Percentiles rank a stretch among this genome's conserved stretches.
phyloP scores from a whole-genome alignment of 2,113 vertebrate species.

The Zootoca vivipara region DNA sequence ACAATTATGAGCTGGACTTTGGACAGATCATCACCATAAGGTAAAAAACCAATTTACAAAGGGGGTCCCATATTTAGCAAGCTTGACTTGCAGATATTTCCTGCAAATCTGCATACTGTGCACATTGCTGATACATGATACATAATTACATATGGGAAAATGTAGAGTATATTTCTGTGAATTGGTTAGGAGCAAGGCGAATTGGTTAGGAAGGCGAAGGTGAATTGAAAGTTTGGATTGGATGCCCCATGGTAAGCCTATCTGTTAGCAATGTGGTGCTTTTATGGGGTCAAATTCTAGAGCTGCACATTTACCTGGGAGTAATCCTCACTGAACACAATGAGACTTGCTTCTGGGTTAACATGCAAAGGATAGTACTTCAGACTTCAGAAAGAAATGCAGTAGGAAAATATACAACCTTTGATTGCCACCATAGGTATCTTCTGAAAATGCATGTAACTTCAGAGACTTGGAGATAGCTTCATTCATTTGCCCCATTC shows the following conservation, averaged over 20 bases:
- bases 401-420: neutral
- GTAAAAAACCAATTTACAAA: conserved; percentile 64
- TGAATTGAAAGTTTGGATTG: neutral
- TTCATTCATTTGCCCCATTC: neutral
- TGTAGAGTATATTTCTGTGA: neutral
- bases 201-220: neutral
- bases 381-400: neutral
- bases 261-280: neutral
- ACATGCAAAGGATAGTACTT: neutral
- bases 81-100: neutral
- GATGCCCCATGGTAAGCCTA: neutral
- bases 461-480: neutral
- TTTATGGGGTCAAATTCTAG: neutral
- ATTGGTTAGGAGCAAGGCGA: neutral
- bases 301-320: too few species aligned
- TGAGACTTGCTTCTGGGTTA: too few species aligned
- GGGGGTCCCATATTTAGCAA: neutral
- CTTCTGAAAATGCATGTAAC: neutral
- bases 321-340: too few species aligned
- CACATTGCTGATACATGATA: neutral
- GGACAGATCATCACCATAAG: conserved; percentile 98
- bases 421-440: neutral
- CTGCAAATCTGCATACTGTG: fast-evolving
- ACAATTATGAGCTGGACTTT: conserved; percentile 96
- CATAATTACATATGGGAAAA: neutral